Base-by-base conservation (phyloP, 2,888 invertebrate species). In the Nipponacmea schrenckii region DNA sequence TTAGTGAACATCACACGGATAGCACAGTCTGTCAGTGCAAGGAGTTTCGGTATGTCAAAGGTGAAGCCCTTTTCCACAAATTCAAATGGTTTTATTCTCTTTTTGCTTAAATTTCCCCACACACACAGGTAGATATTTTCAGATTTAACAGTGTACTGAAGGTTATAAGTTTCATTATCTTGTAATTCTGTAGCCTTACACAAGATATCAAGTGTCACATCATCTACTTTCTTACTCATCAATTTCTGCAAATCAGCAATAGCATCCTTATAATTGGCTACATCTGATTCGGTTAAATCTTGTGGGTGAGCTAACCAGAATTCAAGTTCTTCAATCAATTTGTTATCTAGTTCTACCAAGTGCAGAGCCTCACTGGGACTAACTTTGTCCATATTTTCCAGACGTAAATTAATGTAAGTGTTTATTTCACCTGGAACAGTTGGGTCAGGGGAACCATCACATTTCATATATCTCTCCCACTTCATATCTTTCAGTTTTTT, bases 81-180 rank as follows among this genome's bases (percentile, higher is more conserved):
- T 78, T 87, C 86, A 82, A 82, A 85, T 1, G 78, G 78, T 74
- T 86, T 88, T 64, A 88, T 85, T 71, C 89, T 89, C 79, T 89
- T 89, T 77, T 89, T 89, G 74, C 85, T 85, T 15, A 89, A 82
- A 75, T 89, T 89, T 45, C 88, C 89, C 89, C 89, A 89, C 46
- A 87, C 75, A 77, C 88, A 87, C 24, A 89, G 79, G 63, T 79
- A 82, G 44, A 88, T 83, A 31, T 81, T 74, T 39, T 82, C 79
- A 77, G 85, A 86, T 68, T 80, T 77, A 44, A 81, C 80, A 20
- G 79, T 74, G 72, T 82, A 81, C 73, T 88, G 86, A n/a, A 89
- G 81, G 74, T 89, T 89, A 64, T 80, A 80, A 2, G 88, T 88
- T 76, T 89, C 88, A 4, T 80, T 77, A 75, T 89, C 85, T 56